These are phyloP conservation scores for Todiramphus chloris DNA, from an alignment of 2,113 vertebrate genomes.

Conservation along the genomic window DNA sequence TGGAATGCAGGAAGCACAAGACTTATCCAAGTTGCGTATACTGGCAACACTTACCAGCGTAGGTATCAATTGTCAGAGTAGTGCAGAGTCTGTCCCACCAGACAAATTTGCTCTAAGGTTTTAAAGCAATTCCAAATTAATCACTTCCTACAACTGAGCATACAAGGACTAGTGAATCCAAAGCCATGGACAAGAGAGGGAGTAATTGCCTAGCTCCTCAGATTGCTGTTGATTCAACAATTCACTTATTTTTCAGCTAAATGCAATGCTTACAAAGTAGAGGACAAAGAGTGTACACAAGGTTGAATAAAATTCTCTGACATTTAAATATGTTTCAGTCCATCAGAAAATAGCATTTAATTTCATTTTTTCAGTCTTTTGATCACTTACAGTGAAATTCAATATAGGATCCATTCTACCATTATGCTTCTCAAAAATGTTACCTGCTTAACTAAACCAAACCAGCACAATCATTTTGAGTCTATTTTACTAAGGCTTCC, in stretches of 20 bases:
- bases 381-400: background rate
- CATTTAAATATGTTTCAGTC: background rate
- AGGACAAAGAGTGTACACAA: background rate
- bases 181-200: background rate
- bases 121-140: background rate
- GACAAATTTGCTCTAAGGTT: background rate
- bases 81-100: background rate
- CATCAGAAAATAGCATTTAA: background rate
- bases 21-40: background rate
- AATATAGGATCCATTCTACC: background rate
- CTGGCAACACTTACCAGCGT: rapidly evolving
- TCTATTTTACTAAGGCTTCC: slow-evolving; percentile 9
- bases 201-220: background rate
- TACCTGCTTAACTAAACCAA: background rate
- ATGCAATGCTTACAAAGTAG: background rate
- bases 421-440: background rate
- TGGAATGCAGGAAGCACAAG: background rate
- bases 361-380: background rate
- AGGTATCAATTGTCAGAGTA: background rate
- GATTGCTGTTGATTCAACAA: rapidly evolving
- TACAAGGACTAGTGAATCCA: background rate
- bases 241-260: background rate
- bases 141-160: background rate
- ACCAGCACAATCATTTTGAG: background rate
- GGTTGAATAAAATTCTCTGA: background rate